phyloP scores from a whole-genome alignment of 2,888 invertebrate genomes.

The Drosophila melanosoma region DNA sequence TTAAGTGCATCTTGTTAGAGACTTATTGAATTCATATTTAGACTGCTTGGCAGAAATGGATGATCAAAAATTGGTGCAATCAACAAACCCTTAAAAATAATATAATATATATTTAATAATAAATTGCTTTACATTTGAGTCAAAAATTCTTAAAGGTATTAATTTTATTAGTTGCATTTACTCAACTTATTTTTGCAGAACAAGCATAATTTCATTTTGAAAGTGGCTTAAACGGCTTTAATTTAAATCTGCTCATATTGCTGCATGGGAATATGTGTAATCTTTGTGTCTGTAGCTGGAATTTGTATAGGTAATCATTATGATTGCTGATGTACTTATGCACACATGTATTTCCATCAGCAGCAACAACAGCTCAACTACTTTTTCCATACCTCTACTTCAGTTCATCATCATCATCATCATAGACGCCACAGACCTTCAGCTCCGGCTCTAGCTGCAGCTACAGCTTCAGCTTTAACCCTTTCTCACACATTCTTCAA shows the following conservation, averaged over 20 bases:
- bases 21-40: not conserved
- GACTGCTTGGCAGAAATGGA: not conserved
- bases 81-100: too few relatives aligned
- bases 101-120: not conserved
- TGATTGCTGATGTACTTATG: slow-evolving; percentile 7
- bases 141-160: not conserved
- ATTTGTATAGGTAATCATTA: slow-evolving; percentile 6
- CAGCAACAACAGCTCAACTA: not conserved
- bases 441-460: slow-evolving; percentile 2
- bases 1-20: not conserved
- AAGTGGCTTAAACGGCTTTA: not conserved
- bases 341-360: slow-evolving; percentile 4
- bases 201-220: not conserved
- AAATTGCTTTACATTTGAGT: not conserved
- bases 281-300: not conserved
- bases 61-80: not conserved
- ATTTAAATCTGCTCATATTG: not conserved
- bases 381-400: not conserved
- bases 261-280: not conserved
- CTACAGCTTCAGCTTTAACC: not conserved
- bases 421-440: slow-evolving; percentile 30
- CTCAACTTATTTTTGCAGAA: not conserved
- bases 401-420: slow-evolving; percentile 4
- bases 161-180: not conserved
- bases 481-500: slow-evolving; percentile 44